A percentile compares a stretch with the other conserved stretches of the same genome.
Conservation (phyloP, 2,113 vertebrate species). For the Terrapene triunguis region DNA sequence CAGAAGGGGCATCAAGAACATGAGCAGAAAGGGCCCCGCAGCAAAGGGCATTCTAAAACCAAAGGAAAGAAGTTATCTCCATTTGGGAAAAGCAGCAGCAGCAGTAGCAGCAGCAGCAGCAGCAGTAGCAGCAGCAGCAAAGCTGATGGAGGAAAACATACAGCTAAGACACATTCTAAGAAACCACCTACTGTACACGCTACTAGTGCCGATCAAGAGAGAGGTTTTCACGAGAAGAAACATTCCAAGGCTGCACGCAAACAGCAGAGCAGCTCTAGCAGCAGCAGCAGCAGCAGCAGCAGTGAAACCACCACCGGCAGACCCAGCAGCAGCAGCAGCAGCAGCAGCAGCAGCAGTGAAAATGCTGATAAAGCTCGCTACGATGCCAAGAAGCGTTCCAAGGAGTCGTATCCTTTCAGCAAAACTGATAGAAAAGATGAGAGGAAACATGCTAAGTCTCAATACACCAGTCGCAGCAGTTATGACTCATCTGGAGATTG, state of each 20-base stretch:
- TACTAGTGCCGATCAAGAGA: not conserved
- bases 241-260: not conserved
- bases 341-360: conserved; percentile 20
- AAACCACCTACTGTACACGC: not conserved
- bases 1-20: not conserved
- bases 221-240: not conserved
- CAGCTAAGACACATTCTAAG: conserved; percentile 28
- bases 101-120: accelerated
- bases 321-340: not conserved
- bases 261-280: not conserved
- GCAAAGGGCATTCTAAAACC: not conserved
- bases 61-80: conserved; percentile 60
- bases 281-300: not conserved
- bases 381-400: not conserved
- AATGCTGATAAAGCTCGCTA: not conserved
- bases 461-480: not conserved
- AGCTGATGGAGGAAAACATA: conserved; percentile 12
- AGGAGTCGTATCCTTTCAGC: not conserved
- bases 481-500: not conserved
- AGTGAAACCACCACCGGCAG: too few species aligned
- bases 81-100: not conserved
- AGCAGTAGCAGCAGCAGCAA: not conserved
- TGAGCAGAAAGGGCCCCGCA: not conserved
- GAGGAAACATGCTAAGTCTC: accelerated
- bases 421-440: not conserved